Percentiles rank a stretch among this genome's conserved stretches.
phyloP scores from a whole-genome alignment of 1,140 invertebrate genomes.

The Lysiphlebus fabarum region DNA sequence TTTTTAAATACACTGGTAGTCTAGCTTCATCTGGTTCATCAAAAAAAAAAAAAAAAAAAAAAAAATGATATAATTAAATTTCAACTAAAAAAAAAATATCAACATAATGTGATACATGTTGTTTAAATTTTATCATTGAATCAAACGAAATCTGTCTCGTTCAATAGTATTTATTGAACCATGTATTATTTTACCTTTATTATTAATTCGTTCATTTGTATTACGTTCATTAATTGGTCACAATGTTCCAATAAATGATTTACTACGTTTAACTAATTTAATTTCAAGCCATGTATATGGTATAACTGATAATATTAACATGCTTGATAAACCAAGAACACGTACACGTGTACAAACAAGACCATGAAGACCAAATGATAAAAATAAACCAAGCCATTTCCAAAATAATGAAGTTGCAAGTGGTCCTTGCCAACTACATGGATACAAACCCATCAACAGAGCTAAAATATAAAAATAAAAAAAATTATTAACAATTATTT shows the following conservation, averaged over 20 bases:
- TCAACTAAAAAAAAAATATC: too few species aligned
- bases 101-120: too few species aligned
- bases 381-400: constrained; percentile 49
- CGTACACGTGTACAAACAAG: constrained; percentile 50
- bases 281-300: constrained; percentile 52
- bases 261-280: constrained; percentile 41
- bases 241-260: constrained; percentile 43
- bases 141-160: constrained; percentile 43
- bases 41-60: too few species aligned
- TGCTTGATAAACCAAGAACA: constrained; percentile 47
- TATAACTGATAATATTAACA: constrained; percentile 46
- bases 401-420: constrained; percentile 54
- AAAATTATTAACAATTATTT: constrained; percentile 5
- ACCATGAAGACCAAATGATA: constrained; percentile 52
- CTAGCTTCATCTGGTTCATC: too few species aligned
- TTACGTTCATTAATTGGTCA: constrained; percentile 36
- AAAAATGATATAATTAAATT: too few species aligned
- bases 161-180: constrained; percentile 39
- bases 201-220: constrained; percentile 20
- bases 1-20: too few species aligned
- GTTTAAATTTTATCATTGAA: not conserved
- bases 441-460: constrained; percentile 49
- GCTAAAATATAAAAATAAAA: constrained; percentile 37
- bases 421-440: constrained; percentile 52
- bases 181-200: constrained; percentile 22